Evolutionary conservation across 2,888 invertebrate species (phyloP), one percentile per base, ranked within the genome.

Genomic region (Acanthosoma haemorrhoidale): DNA sequence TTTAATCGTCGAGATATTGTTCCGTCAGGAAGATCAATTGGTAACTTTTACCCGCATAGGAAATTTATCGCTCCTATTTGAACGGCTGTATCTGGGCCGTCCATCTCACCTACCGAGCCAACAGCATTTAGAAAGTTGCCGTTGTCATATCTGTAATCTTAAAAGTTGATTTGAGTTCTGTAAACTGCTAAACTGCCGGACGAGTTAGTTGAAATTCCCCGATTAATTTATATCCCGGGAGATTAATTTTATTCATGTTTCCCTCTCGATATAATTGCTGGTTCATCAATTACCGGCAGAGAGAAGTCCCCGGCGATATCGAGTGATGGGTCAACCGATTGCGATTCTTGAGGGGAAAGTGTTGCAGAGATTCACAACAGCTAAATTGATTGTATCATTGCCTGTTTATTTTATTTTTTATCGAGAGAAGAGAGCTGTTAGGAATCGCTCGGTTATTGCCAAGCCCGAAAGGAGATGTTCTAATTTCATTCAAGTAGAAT

Each of bases 121-220:
- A n/a, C 51, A n/a, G 25, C n/a, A 25, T 51, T 51, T 51, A 51
- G 51, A 51, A 51, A 51, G 51, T 51, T 25, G 25, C 51, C 51
- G 51, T 51, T 51, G 51, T 51, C 51, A 51, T 51, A 51, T 51
- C 51, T 51, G 25, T 25, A 51, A 51, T 51, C 51, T 51, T 51
- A 51, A 51, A 51, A 51, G 51, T 51, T 51, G 29, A 51, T 51
- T 51, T 51, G 51, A 51, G 51, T 51, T 51, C 51, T 51, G 51
- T 51, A 51, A 51, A 51, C 51, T 51, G 51, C 51, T 51, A 51
- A 51, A 51, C 25, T 21, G 51, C 25, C 51, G 25, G 51, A 6
- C 25, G 51, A 29, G 51, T 51, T 13, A 51, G 51, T 25, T 51
- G 25, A 25, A 51, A 51, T 25, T 51, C 25, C 21, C n/a, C 29